Percentiles rank a stretch among this genome's conserved stretches.
phyloP scores from a whole-genome alignment of 2,797 vertebrate genomes.

The Muscicapa comitata region DNA sequence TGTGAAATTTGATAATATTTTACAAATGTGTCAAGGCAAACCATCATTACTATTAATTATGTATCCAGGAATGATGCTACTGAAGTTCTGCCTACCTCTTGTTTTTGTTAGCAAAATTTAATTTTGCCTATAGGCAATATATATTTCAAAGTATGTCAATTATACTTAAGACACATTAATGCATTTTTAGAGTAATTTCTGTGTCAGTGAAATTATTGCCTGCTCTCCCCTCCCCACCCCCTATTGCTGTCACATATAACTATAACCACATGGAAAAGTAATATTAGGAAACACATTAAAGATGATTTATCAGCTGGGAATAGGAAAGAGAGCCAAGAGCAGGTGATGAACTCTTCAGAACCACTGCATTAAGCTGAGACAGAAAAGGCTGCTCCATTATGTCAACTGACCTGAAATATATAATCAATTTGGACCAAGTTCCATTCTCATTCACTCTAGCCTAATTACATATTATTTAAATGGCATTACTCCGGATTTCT shows the following conservation, averaged over 20 bases:
- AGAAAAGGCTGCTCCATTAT: slow-evolving; percentile 61
- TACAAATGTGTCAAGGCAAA: background rate
- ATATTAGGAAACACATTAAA: slow-evolving; percentile 61
- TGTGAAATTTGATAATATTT: background rate
- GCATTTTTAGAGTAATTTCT: slow-evolving; percentile 57
- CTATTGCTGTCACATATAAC: slow-evolving; percentile 18
- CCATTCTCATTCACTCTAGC: slow-evolving; percentile 47
- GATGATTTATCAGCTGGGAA: slow-evolving; percentile 65
- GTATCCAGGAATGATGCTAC: background rate
- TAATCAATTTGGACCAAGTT: slow-evolving; percentile 58
- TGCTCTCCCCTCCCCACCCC: background rate
- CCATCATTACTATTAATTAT: background rate
- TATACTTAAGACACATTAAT: slow-evolving; percentile 48
- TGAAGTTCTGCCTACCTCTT: background rate
- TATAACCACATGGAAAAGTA: slow-evolving; percentile 37
- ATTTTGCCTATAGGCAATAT: slow-evolving; percentile 15
- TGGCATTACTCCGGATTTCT: slow-evolving; percentile 44
- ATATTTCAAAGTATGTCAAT: slow-evolving; percentile 47
- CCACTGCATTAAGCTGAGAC: slow-evolving; percentile 59
- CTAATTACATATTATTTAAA: slow-evolving; percentile 56
- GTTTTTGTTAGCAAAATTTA: slow-evolving; percentile 11
- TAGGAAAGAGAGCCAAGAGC: slow-evolving; percentile 60
- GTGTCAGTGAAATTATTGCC: slow-evolving; percentile 55
- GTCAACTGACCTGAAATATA: slow-evolving; percentile 65
- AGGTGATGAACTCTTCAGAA: slow-evolving; percentile 68